Evolutionary conservation across 1,140 invertebrate genomes (phyloP), one percentile per base, ranked within the genome.

Genomic region (Listronotus bonariensis): DNA sequence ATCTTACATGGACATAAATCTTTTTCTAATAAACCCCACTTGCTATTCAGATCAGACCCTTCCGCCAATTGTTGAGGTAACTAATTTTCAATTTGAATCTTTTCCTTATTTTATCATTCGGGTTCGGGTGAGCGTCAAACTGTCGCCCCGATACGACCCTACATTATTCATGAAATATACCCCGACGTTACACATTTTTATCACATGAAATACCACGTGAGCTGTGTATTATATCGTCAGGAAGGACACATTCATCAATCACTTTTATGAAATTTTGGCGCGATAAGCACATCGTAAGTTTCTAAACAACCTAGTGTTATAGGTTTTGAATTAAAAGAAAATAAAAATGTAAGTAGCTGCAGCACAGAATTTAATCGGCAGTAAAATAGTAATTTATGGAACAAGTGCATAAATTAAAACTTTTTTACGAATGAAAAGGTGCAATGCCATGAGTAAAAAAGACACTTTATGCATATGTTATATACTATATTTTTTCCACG

Each of bases 151-250:
- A 62, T 61, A 52, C 65, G 60, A 75, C 68, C 68, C 62, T 75
- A 75, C 73, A 75, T 75, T 72, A 75, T 75, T 75, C 73, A 75
- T 75, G 73, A 73, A 73, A 70, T 68, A 46, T 61, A 68, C 58
- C 66, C 62, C 64, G 66, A 63, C 69, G 55, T 67, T 66, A 68
- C 71, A 72, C 72, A 73, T 73, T 75, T 75, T 72, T 75, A 73
- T 75, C 72, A 72, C 72, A 63, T 70, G 66, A 72, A 69, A 60
- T 55, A 56, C 57, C 55, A 58, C 55, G 48, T 58, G 64, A 59
- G 57, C 65, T 67, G 56, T 67, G 58, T 64, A 64, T 64, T 57
- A 64, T 64, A 64, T 64, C 48, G 61, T 64, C 58, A 41, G 42
- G 48, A 55, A 60, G 65, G 57, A 59, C 45, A 42, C 65, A 49